Percentiles rank a stretch among this genome's conserved stretches.
phyloP scores from a whole-genome alignment of 1,140 invertebrate genomes.

The Drosophila insularis region DNA sequence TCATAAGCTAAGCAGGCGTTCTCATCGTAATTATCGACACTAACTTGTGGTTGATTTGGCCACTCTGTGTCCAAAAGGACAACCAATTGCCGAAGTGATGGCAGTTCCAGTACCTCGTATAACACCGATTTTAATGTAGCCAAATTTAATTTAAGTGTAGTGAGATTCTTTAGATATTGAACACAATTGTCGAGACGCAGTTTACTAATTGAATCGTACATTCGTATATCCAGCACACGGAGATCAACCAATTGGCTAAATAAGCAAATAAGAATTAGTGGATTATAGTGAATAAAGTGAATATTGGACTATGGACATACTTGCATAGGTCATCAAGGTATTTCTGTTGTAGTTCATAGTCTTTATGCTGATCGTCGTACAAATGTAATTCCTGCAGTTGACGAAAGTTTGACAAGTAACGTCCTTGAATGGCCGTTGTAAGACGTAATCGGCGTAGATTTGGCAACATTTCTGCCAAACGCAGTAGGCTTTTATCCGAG shows the following conservation, averaged over 20 bases:
- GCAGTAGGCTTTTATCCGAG: slow-evolving; percentile 61
- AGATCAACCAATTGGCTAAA: slow-evolving; percentile 53
- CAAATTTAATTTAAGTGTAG: slow-evolving; percentile 64
- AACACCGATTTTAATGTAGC: slow-evolving; percentile 64
- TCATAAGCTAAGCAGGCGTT: slow-evolving; percentile 69
- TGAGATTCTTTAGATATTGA: slow-evolving; percentile 49
- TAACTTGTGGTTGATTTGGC: slow-evolving; percentile 44
- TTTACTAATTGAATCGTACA: slow-evolving; percentile 63
- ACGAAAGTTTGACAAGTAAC: slow-evolving; percentile 53
- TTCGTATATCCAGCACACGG: slow-evolving; percentile 63
- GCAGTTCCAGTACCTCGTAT: slow-evolving; percentile 51
- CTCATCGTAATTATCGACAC: slow-evolving; percentile 63
- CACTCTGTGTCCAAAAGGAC: slow-evolving; percentile 70
- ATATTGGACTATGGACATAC: slow-evolving; percentile 30
- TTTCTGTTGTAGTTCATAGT: slow-evolving; percentile 64
- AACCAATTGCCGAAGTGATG: slow-evolving; percentile 53
- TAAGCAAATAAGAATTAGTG: not conserved
- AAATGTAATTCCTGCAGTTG: slow-evolving; percentile 64
- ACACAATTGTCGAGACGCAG: slow-evolving; percentile 58
- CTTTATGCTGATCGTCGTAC: slow-evolving; percentile 71
- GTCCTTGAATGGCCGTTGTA: slow-evolving; percentile 68
- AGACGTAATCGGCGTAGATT: slow-evolving; percentile 55
- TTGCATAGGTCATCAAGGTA: slow-evolving; percentile 66
- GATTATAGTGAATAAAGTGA: not conserved
- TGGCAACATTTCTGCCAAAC: slow-evolving; percentile 60